Conservation (phyloP, 2,888 invertebrate species). For the Parascotia fuliginaria region DNA sequence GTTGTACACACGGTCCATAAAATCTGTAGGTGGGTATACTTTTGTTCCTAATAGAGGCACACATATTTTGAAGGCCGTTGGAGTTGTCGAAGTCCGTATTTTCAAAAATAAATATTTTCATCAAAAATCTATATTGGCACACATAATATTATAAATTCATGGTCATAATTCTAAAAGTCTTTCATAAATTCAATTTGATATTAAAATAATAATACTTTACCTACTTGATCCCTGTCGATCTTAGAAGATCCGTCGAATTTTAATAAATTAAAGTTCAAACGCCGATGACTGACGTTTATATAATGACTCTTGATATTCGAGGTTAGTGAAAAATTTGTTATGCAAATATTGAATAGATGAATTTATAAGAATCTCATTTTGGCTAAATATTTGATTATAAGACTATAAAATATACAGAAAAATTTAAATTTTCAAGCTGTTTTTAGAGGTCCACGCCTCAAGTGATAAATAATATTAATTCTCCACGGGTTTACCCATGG, state of each 20-base stretch:
- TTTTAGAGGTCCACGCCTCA: too few relatives aligned
- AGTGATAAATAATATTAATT: too few relatives aligned
- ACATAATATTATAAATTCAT: background rate
- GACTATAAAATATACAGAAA: too few relatives aligned
- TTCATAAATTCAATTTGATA: background rate
- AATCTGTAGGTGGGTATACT: too few relatives aligned
- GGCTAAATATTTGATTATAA: background rate
- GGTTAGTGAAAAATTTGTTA: background rate
- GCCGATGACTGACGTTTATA: slow-evolving; percentile 1
- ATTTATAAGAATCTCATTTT: background rate
- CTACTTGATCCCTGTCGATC: background rate
- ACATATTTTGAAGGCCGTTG: too few relatives aligned
- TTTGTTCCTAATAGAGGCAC: too few relatives aligned
- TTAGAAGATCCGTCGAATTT: background rate
- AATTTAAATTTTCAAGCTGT: too few relatives aligned
- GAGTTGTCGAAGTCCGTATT: too few relatives aligned
- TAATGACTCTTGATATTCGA: background rate
- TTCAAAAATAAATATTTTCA: too few relatives aligned
- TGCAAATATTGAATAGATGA: background rate
- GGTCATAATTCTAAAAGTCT: background rate
- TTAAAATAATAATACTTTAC: background rate
- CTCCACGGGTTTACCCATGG: too few relatives aligned
- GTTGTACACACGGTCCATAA: too few relatives aligned
- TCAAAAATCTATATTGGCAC: background rate
- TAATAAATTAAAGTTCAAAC: slow-evolving; percentile 5